These are phyloP conservation scores for Pegea sp. DNA, from an alignment of 23 tunicate species.

Conservation along the genomic window DNA sequence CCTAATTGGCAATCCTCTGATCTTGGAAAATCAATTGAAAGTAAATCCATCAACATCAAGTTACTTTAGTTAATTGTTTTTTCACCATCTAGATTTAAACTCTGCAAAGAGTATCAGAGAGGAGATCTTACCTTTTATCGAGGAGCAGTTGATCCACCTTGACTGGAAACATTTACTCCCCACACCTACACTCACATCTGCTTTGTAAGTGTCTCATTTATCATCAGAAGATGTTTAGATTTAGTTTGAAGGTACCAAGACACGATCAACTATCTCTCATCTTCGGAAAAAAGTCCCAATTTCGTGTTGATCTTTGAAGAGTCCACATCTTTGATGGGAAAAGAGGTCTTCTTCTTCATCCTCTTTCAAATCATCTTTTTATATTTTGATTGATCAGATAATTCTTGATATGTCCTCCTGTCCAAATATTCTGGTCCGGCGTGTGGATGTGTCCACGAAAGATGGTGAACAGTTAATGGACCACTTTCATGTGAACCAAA, in stretches of 20 bases:
- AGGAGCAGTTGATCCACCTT: neutral
- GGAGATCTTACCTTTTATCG: neutral
- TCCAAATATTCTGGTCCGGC: constrained; percentile 31
- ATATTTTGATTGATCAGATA: constrained; percentile 11
- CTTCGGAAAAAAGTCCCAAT: neutral
- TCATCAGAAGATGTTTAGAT: no score
- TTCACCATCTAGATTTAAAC: no score
- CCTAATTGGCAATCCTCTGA: neutral
- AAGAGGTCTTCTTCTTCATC: constrained; percentile 6
- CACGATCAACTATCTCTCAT: neutral
- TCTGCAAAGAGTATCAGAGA: neutral
- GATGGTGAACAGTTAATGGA: constrained; percentile 12
- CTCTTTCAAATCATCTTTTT: neutral
- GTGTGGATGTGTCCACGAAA: constrained; percentile 3
- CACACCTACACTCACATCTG: neutral
- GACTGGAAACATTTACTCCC: neutral
- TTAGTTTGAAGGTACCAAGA: constrained; percentile 1
- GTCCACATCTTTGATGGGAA: constrained; percentile 12
- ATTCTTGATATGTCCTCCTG: constrained; percentile 69
- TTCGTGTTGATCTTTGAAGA: constrained; percentile 24
- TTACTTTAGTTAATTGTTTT: no score
- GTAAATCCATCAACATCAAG: no score
- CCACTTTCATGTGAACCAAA: neutral
- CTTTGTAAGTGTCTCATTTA: neutral
- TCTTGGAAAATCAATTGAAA: neutral